Evolutionary conservation across 2,113 vertebrate species (phyloP).

Genomic region (Gallinago paraguaiae): DNA sequence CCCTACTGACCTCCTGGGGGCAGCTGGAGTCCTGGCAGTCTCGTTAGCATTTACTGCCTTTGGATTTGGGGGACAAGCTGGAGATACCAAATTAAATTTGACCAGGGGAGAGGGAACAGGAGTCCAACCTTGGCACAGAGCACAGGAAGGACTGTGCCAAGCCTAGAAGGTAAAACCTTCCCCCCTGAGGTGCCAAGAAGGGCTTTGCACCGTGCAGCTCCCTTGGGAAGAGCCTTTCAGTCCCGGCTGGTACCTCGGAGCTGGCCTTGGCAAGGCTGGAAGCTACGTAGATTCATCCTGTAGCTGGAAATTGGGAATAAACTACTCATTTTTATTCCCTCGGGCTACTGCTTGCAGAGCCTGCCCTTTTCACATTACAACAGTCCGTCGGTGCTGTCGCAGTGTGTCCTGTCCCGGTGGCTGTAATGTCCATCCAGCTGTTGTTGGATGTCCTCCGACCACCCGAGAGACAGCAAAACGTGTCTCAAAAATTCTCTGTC

Average conservation of each 20-base stretch:
- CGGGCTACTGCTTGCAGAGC: neutral
- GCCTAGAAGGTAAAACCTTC: neutral
- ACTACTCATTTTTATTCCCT: neutral
- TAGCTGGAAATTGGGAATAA: neutral
- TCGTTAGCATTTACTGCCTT: neutral
- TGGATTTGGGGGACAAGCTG: neutral
- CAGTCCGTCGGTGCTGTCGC: neutral
- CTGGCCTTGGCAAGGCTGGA: neutral
- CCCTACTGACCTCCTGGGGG: neutral
- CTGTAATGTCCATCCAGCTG: no score
- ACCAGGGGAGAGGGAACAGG: neutral
- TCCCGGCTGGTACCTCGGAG: neutral
- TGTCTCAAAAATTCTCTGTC: neutral
- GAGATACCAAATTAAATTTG: neutral
- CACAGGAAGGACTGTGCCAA: neutral
- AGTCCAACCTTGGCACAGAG: neutral
- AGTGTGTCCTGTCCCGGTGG: neutral
- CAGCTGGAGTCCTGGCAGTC: rapidly evolving
- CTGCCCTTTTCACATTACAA: neutral
- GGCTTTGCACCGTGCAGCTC: neutral
- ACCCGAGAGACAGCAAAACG: rapidly evolving
- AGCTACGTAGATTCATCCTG: neutral
- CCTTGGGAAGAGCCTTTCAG: neutral
- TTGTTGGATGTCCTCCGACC: neutral
- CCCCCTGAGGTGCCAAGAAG: neutral